Percentiles rank a stretch among this genome's conserved stretches.
phyloP scores from a whole-genome alignment of 2,113 vertebrate genomes.

The Leucoraja erinaceus region DNA sequence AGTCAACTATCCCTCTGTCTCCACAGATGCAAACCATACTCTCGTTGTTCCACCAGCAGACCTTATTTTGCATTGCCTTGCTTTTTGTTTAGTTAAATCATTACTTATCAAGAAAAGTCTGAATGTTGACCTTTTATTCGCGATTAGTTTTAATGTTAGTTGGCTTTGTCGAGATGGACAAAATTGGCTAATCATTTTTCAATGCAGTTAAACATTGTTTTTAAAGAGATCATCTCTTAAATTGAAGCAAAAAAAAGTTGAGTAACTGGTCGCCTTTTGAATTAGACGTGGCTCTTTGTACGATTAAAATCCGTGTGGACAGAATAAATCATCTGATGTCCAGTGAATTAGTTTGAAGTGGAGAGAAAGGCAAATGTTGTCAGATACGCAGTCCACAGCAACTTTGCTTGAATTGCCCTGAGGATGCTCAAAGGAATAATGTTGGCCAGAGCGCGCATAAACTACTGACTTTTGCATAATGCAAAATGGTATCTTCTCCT shows the following conservation, averaged over 20 bases:
- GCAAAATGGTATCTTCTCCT: background rate
- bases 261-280: background rate
- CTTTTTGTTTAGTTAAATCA: too few species aligned
- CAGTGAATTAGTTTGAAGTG: too few species aligned
- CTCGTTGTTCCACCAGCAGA: too few species aligned
- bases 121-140: background rate
- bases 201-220: background rate
- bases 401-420: background rate
- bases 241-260: background rate
- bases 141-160: background rate
- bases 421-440: background rate
- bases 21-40: too few species aligned
- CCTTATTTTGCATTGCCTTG: too few species aligned
- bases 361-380: background rate
- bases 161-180: background rate
- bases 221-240: background rate
- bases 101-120: too few species aligned
- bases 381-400: background rate
- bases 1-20: too few species aligned
- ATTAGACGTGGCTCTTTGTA: background rate
- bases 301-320: background rate
- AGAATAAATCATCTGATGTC: background rate
- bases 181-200: background rate
- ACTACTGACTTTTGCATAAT: background rate
- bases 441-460: background rate